Conservation (phyloP, 2,113 vertebrate species). For the Peromyscus maniculatus region DNA sequence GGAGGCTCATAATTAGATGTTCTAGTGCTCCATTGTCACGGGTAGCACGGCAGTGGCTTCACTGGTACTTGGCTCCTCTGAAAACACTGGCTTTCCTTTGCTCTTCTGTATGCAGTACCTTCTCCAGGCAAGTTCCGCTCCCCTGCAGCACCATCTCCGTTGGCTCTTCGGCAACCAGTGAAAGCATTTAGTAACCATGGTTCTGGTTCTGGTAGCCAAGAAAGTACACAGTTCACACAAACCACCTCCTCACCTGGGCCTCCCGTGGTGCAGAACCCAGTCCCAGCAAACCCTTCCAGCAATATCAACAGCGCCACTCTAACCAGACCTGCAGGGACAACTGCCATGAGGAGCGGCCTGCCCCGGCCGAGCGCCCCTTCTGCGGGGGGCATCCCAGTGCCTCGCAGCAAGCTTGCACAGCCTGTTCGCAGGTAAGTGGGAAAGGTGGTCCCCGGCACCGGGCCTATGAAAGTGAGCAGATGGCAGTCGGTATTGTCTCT, state of each 20-base stretch:
- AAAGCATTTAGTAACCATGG: constrained; percentile 94
- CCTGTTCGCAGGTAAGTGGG: constrained; percentile 95
- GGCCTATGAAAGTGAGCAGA: neutral
- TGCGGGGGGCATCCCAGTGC: constrained; percentile 94
- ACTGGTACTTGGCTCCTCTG: neutral
- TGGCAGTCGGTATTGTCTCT: neutral
- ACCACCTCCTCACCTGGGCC: constrained; percentile 87
- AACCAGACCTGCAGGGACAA: constrained; percentile 91
- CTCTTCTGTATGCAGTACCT: constrained; percentile 91
- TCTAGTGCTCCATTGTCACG: neutral
- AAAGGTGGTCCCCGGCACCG: neutral
- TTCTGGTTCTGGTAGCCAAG: constrained; percentile 85
- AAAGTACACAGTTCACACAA: constrained; percentile 86
- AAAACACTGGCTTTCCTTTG: constrained; percentile 65
- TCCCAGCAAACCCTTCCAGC: constrained; percentile 85
- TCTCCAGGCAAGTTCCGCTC: constrained; percentile 97
- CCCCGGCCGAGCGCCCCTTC: constrained; percentile 95
- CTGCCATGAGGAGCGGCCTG: constrained; percentile 92
- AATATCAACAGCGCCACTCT: constrained; percentile 91
- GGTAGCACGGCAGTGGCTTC: constrained; percentile 22
- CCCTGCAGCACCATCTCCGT: constrained; percentile 94
- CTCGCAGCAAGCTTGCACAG: constrained; percentile 98
- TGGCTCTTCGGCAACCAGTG: constrained; percentile 96
- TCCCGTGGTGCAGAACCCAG: constrained; percentile 84
- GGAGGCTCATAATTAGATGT: neutral